Percentiles rank a stretch among this genome's conserved stretches.
phyloP scores from a whole-genome alignment of 2,888 invertebrate genomes.

The Helleia helle region DNA sequence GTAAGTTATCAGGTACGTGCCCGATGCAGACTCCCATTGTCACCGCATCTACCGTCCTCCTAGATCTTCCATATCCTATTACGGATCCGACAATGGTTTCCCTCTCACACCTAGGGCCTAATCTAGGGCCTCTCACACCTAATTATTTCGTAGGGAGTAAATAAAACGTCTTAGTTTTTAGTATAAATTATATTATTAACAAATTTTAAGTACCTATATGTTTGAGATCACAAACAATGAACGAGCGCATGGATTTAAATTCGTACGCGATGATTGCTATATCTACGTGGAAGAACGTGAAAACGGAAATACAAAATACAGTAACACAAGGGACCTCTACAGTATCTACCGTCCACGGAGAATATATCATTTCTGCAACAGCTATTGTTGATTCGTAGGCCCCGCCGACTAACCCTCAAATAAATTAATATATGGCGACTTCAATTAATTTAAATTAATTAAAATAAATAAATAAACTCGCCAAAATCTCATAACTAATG shows the following conservation, averaged over 20 bases:
- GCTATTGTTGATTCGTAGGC: not conserved
- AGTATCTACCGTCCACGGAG: not conserved
- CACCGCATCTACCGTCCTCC: no score
- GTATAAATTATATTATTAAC: slow-evolving; percentile 34
- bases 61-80: no score
- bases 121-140: no score
- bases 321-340: not conserved
- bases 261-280: slow-evolving; percentile 2
- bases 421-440: not conserved
- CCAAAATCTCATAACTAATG: no score
- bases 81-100: no score
- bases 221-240: slow-evolving; percentile 50
- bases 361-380: not conserved
- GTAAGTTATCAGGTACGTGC: no score
- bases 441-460: not conserved
- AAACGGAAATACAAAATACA: not conserved
- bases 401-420: slow-evolving; percentile 1
- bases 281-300: slow-evolving; percentile 8
- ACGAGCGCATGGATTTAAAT: slow-evolving; percentile 13
- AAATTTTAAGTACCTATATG: slow-evolving; percentile 31
- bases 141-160: not conserved
- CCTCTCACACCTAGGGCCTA: no score
- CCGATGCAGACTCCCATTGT: no score
- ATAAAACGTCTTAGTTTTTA: slow-evolving; percentile 10
- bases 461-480: not conserved